Evolutionary conservation across 2,888 invertebrate genomes (phyloP).

Genomic region (Cataglyphis altisquamis): DNA sequence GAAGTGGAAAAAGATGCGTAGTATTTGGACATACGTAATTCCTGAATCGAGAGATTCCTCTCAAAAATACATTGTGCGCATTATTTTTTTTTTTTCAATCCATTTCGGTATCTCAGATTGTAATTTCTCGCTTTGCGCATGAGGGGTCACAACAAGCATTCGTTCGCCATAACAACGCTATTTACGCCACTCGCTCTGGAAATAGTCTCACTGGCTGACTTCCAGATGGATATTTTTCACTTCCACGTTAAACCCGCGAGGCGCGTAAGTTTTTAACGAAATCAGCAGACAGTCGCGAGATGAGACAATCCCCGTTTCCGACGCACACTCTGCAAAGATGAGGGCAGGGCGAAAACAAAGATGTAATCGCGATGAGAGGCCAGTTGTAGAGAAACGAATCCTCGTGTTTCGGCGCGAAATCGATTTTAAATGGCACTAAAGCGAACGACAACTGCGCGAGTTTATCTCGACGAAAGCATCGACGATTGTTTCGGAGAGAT

Average conservation of each 20-base stretch:
- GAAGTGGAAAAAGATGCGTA: not conserved
- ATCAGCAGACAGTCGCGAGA: conserved; percentile 21
- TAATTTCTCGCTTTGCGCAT: conserved; percentile 26
- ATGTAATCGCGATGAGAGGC: not conserved
- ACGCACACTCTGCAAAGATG: not conserved
- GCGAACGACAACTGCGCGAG: not conserved
- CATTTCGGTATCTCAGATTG: not conserved
- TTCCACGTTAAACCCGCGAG: conserved; percentile 38
- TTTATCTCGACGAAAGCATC: not conserved
- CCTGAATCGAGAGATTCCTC: not conserved
- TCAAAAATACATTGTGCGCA: not conserved
- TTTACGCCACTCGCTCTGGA: conserved; percentile 72
- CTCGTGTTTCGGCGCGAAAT: not conserved
- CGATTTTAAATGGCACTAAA: not conserved
- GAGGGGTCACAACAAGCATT: conserved; percentile 20
- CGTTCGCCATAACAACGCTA: conserved; percentile 71
- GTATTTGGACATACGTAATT: not conserved
- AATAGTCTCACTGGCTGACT: conserved; percentile 72
- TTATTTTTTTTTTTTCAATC: not conserved
- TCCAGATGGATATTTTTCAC: conserved; percentile 64
- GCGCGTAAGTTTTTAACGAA: conserved; percentile 26
- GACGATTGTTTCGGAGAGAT: not conserved
- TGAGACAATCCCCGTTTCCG: conserved; percentile 7
- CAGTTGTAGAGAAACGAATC: not conserved
- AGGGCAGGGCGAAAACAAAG: not conserved